These are phyloP conservation scores for Zophobas morio DNA, from an alignment of 1,140 invertebrate species.

Conservation along the genomic window DNA sequence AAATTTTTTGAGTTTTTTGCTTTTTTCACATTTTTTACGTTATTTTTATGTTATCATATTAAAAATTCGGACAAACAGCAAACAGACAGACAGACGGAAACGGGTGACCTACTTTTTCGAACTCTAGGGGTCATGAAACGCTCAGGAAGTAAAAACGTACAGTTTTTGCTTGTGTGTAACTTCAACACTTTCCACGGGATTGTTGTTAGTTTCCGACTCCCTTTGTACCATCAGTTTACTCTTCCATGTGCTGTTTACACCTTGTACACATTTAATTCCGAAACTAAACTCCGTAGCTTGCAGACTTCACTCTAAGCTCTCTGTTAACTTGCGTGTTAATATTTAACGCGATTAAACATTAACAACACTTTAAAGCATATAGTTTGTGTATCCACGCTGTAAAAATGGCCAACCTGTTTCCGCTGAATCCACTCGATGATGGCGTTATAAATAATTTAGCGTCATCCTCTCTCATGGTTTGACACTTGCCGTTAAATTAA, in stretches of 20 bases:
- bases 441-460: slow-evolving; percentile 24
- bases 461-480: slow-evolving; percentile 14
- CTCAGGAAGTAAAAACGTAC: too few relatives aligned
- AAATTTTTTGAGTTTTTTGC: too few relatives aligned
- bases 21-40: too few relatives aligned
- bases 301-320: slow-evolving; percentile 1
- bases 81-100: too few relatives aligned
- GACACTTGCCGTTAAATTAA: slow-evolving; percentile 28
- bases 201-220: too few relatives aligned
- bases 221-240: neutral
- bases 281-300: neutral
- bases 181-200: neutral
- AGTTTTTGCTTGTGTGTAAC: too few relatives aligned
- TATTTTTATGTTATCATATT: too few relatives aligned
- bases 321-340: neutral
- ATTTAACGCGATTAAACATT: slow-evolving; percentile 17
- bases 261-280: neutral
- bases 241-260: neutral
- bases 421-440: neutral
- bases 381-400: neutral
- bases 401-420: slow-evolving; percentile 20
- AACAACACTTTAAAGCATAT: slow-evolving; percentile 8
- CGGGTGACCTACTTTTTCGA: too few relatives aligned
- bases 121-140: too few relatives aligned
- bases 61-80: too few relatives aligned